Conservation (phyloP, 1,140 invertebrate species). For the Aporrectodea caliginosa region DNA sequence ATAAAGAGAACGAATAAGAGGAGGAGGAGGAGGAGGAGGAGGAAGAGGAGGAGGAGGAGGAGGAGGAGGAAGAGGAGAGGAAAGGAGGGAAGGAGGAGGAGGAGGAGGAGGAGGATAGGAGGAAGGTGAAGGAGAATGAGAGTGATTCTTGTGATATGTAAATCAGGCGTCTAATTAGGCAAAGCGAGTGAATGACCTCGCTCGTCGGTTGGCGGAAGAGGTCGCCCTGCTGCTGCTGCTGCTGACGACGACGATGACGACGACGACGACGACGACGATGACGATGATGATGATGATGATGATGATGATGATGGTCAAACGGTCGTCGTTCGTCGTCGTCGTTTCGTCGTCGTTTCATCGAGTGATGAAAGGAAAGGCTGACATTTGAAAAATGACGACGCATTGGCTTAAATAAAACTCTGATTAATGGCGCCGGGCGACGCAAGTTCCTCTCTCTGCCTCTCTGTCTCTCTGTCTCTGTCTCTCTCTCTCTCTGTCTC, state of each 20-base stretch:
- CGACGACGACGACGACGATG: too few species aligned
- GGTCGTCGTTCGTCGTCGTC: not conserved
- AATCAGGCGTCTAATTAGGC: not conserved
- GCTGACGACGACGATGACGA: too few species aligned
- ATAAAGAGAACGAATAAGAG: not conserved
- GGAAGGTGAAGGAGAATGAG: not conserved
- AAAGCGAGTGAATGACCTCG: not conserved
- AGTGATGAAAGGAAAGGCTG: not conserved
- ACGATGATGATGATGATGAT: too few species aligned
- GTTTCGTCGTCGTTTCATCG: not conserved
- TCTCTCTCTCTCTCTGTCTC: not conserved
- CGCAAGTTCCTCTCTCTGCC: not conserved
- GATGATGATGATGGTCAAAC: too few species aligned
- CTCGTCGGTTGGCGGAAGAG: too few species aligned
- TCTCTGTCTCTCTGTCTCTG: not conserved
- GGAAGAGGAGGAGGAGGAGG: not conserved
- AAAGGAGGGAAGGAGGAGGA: not conserved
- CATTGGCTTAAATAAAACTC: not conserved
- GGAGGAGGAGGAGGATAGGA: not conserved
- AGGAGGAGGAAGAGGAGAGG: not conserved
- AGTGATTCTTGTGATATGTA: not conserved
- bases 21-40: not conserved
- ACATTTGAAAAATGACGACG: conserved; percentile 2
- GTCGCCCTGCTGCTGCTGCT: too few species aligned
- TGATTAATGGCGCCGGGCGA: not conserved